These are phyloP conservation scores for Diaphora mendica DNA, from an alignment of 2,888 invertebrate genomes.

Conservation along the genomic window DNA sequence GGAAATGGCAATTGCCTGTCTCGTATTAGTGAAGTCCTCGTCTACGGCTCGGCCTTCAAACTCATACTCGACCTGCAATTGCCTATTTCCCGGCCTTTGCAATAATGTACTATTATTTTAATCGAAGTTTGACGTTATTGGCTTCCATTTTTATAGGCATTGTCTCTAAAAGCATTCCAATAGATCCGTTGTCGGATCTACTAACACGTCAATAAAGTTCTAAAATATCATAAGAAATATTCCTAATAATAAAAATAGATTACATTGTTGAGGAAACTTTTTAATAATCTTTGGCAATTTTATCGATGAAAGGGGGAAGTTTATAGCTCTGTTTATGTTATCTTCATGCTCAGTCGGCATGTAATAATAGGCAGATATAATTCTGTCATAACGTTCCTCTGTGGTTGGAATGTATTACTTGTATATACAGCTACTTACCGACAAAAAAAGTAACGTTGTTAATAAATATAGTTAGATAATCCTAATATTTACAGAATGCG, in stretches of 20 bases:
- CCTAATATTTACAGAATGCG: background rate
- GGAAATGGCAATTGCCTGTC: too few relatives aligned
- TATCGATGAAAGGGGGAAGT: background rate
- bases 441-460: background rate
- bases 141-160: background rate
- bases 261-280: background rate
- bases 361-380: slow-evolving; percentile 2
- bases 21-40: too few relatives aligned
- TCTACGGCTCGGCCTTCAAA: too few relatives aligned
- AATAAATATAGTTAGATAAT: background rate
- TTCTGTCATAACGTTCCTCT: background rate
- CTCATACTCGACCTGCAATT: too few relatives aligned
- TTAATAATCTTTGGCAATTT: slow-evolving; percentile 4
- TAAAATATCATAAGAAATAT: background rate
- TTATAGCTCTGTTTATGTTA: slow-evolving; percentile 14
- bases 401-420: background rate
- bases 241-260: background rate
- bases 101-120: too few relatives aligned
- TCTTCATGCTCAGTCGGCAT: background rate
- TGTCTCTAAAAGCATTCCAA: background rate
- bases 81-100: too few relatives aligned
- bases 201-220: background rate
- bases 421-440: background rate
- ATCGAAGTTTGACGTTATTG: background rate
- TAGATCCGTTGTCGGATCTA: background rate